These are phyloP conservation scores for Montifringilla adamsi DNA, from an alignment of 2,113 vertebrate genomes.

Conservation along the genomic window DNA sequence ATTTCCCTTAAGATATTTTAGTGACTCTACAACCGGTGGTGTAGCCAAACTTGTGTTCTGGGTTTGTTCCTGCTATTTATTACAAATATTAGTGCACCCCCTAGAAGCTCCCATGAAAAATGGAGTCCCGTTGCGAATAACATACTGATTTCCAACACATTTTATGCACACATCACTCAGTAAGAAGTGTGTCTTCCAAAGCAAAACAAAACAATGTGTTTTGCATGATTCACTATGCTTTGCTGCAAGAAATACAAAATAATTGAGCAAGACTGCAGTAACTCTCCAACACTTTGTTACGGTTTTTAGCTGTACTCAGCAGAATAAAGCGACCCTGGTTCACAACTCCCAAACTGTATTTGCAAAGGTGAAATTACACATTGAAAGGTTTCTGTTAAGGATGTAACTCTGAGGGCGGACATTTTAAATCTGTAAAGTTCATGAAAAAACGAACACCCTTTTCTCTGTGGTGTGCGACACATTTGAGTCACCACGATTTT, in stretches of 20 bases:
- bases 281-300: background rate
- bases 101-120: background rate
- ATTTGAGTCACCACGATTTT: background rate
- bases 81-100: background rate
- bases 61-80: slow-evolving; percentile 25
- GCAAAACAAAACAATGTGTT: slow-evolving; percentile 46
- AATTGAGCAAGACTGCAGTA: slow-evolving; percentile 6
- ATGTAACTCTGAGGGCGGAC: background rate
- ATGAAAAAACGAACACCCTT: background rate
- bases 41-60: background rate
- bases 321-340: slow-evolving; percentile 2
- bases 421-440: background rate
- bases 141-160: slow-evolving; percentile 13
- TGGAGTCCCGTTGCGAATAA: background rate
- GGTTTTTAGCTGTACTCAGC: slow-evolving; percentile 8
- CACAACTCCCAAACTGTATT: background rate
- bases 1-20: background rate
- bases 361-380: background rate
- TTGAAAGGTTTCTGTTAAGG: background rate
- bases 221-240: background rate
- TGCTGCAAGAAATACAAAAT: slow-evolving; percentile 10
- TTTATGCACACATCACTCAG: slow-evolving; percentile 33
- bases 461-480: background rate
- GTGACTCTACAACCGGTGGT: background rate
- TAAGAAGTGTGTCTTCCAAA: background rate